Evolutionary conservation across 2,797 vertebrate species (phyloP).

Genomic region (Esox masquinongy): DNA sequence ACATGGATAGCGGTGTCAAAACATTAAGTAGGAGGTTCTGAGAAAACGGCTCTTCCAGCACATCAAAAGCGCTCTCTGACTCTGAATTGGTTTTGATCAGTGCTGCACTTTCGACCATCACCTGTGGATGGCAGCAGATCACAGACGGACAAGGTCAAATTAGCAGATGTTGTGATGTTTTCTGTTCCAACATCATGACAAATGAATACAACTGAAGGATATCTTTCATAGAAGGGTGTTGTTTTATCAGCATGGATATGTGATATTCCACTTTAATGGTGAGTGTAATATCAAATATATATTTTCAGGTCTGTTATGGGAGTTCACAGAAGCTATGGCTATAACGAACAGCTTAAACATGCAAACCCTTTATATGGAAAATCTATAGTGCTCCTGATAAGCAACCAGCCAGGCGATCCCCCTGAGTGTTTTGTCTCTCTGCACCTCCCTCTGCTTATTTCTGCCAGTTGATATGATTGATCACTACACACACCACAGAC

Average conservation of each 20-base stretch:
- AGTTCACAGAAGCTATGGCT: neutral
- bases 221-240: neutral
- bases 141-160: conserved; percentile 18
- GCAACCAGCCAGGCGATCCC: neutral
- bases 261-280: neutral
- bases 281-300: neutral
- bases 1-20: conserved; percentile 66
- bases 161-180: conserved; percentile 1
- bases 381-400: neutral
- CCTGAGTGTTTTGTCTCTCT: neutral
- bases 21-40: conserved; percentile 72
- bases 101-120: neutral
- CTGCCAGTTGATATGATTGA: neutral
- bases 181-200: neutral
- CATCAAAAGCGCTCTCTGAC: conserved; percentile 55
- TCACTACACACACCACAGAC: neutral
- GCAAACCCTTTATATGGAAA: neutral
- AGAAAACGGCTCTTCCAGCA: conserved; percentile 55
- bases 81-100: conserved; percentile 36
- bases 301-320: neutral
- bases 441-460: neutral
- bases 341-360: neutral
- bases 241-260: neutral
- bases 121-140: conserved; percentile 29
- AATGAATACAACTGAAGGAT: neutral